Base-by-base conservation (phyloP, 2,797 vertebrate genomes). In the Anomalospiza imberbis region DNA sequence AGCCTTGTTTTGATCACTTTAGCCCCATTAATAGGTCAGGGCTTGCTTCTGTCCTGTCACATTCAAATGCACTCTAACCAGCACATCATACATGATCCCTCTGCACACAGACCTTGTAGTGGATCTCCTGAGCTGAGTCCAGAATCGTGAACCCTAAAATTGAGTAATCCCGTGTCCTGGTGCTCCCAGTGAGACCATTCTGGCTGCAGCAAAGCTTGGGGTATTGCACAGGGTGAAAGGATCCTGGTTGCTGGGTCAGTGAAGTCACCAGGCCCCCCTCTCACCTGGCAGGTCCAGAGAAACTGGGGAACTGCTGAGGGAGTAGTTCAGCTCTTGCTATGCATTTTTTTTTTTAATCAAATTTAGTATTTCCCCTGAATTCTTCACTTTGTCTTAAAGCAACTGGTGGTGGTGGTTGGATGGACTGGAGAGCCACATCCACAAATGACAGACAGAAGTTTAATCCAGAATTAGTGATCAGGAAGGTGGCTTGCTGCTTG, bases 81-180 rank as follows among this genome's bases (percentile, higher is more conserved):
- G 12, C 4, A 0, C 32, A 6, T 17, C 22, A 42, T 38, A 22
- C 19, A 0, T 2, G n/a, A 4, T 10, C 25, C 1, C 0, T 26
- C 32, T 44, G 53, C 25, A 44, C 38, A 10, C 40, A 38, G 32
- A 28, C 9, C 2, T 17, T n/a, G 16, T 38, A 57, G 16, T 57
- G 34, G 14, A 0, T 84, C 26, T 84, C 1, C 2, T 51, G 42
- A 61, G 24, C 42, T 15, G 13, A 34, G 25, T 31, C 42, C 78
- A 62, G 32, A 74, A 50, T 31, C 5, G 32, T 26, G 45, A 62
- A 48, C 58, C 6, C 51, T 54, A 32, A 29, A 63, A 62, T 1
- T 22, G 17, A 55, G 10, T 42, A 36, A 40, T 51, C 5, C 24
- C 42, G 11, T 50, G 28, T 65, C 10, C 16, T 71, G 17, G 13